Conservation (phyloP, 2,888 invertebrate species). For the Drosophila mercatorum region DNA sequence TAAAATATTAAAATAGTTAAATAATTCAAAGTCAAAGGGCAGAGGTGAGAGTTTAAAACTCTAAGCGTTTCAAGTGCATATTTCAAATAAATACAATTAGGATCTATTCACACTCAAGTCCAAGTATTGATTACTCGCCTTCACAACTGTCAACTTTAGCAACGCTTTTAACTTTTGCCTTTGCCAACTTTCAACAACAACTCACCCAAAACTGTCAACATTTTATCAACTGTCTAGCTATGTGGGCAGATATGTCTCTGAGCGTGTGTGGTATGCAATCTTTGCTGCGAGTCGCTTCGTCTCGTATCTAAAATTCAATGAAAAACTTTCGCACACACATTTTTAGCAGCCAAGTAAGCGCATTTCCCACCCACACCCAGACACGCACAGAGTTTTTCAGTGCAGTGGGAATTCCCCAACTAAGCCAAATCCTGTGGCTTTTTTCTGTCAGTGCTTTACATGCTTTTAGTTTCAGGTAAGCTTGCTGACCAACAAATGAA, state of each 20-base stretch:
- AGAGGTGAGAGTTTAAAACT: conserved; percentile 1
- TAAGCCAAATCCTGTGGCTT: conserved; percentile 52
- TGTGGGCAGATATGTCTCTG: conserved; percentile 9
- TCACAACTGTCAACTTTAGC: conserved; percentile 41
- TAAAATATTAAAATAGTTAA: neutral
- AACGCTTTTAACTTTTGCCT: conserved; percentile 61
- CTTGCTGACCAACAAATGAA: conserved; percentile 70
- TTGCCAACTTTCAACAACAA: conserved; percentile 51
- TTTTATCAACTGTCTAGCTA: conserved; percentile 66
- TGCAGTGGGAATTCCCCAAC: conserved; percentile 8
- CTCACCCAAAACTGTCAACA: conserved; percentile 73
- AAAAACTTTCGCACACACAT: conserved; percentile 65
- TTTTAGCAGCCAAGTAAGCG: conserved; percentile 50
- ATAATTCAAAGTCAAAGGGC: neutral
- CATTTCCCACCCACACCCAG: conserved; percentile 15
- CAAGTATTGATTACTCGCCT: conserved; percentile 50
- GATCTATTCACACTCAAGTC: conserved; percentile 49
- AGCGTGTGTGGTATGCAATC: conserved; percentile 44
- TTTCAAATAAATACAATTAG: conserved; percentile 55
- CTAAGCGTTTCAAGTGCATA: conserved; percentile 25
- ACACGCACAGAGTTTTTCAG: neutral
- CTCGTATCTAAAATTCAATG: conserved; percentile 65
- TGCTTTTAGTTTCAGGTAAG: conserved; percentile 74
- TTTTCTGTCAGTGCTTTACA: conserved; percentile 54
- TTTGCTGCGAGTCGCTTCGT: conserved; percentile 36